Evolutionary conservation across 2,113 vertebrate species (phyloP), one percentile per base, ranked within the genome.

Genomic region (Tiliqua scincoides): DNA sequence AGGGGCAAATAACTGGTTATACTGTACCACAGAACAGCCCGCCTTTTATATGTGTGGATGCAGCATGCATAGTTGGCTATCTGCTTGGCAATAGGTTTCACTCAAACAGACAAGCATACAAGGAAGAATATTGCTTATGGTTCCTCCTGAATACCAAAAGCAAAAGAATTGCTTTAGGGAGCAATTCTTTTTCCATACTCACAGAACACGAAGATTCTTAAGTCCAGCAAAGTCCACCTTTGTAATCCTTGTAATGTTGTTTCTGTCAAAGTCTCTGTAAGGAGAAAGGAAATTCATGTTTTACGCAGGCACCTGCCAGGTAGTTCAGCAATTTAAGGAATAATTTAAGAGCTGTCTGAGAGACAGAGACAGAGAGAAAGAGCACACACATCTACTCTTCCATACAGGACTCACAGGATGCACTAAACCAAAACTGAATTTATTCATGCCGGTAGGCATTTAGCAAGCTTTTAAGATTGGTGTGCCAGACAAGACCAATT

Each of bases 181-280:
- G 27, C 2, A 43, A 65, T 10, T 12, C 74, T 62, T n/a, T 10
- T 68, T 72, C 71, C 68, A 12, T 93, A 97, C 99, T 99, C 96
- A 99, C 99, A 99, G 95, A 93, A 99, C 99, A 85, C 98, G 97
- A 70, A 99, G 98, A 93, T 99, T 99, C 96, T 99, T 99, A 88
- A 99, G 95, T 48, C 97, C 98, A 2, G 97, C 95, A 62, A 99
- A 99, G 94, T 99, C 99, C 7, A 95, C 98, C 95, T 99, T 99
- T 1, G 98, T 98, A 95, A 99, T 98, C 90, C 98, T 97, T 83
- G 98, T 99, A 94, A 99, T 98, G 89, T 99, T 99, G 89, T 99
- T 99, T 96, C 97, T 97, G 95, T 99, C 98, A 94, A 99, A 95
- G 94, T 99, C 99, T 94, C 99, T 99, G 93, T 68, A 95, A 93